phyloP scores from a whole-genome alignment of 64 coral and sea anemone genomes.

The Anthopleura sola region DNA sequence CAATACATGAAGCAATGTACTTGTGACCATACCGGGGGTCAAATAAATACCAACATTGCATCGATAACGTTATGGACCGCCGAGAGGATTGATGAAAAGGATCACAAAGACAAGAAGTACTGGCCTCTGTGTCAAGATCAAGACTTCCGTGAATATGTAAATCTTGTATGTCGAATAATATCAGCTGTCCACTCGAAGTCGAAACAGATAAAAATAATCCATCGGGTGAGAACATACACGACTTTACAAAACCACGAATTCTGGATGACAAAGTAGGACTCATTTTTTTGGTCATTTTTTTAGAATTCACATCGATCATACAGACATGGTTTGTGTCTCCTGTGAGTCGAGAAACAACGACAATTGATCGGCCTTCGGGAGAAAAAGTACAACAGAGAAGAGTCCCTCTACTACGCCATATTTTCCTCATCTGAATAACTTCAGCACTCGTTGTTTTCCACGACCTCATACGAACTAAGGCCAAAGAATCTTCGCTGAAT shows the following conservation, averaged over 20 bases:
- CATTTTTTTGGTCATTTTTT: conserved; percentile 88
- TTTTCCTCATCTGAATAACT: conserved; percentile 88
- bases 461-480: conserved; percentile 87
- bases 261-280: conserved; percentile 75
- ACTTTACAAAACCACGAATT: conserved; percentile 74
- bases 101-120: conserved; percentile 59
- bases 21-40: conserved; percentile 92
- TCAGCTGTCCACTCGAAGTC: conserved; percentile 68
- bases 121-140: conserved; percentile 47
- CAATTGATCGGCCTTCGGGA: conserved; percentile 80
- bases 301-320: conserved; percentile 80
- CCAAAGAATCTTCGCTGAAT: conserved; percentile 84
- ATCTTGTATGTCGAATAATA: conserved; percentile 86
- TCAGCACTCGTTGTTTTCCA: conserved; percentile 94
- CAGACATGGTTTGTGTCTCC: conserved; percentile 87
- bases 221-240: conserved; percentile 86
- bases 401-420: conserved; percentile 84
- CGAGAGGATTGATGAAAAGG: conserved; percentile 64
- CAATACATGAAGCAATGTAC: conserved; percentile 79
- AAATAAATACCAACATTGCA: conserved; percentile 92
- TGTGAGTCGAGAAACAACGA: conserved; percentile 72
- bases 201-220: conserved; percentile 74
- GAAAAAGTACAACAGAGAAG: conserved; percentile 86
- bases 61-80: conserved; percentile 43
- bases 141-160: conserved; percentile 80